Percentiles rank a stretch among this genome's conserved stretches.
Evolutionary conservation across 2,113 vertebrate genomes (phyloP).

Genomic region (Proteles cristata): DNA sequence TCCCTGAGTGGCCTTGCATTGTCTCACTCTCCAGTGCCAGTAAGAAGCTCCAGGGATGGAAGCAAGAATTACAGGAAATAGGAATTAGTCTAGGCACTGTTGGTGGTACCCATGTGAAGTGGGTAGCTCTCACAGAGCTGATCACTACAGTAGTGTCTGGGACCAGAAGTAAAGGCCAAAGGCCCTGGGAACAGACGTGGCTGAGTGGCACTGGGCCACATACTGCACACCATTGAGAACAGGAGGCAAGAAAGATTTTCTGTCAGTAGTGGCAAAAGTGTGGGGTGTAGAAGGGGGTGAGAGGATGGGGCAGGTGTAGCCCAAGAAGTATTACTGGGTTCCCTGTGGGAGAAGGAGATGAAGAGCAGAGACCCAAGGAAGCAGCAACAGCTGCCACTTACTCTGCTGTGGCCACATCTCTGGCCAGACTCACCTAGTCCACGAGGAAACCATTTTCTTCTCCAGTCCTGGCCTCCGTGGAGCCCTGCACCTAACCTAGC

Average conservation of each 20-base stretch:
- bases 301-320: not conserved
- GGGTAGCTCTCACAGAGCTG: not conserved
- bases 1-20: not conserved
- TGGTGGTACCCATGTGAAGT: not conserved
- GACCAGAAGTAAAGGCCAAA: not conserved
- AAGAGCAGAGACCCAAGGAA: not conserved
- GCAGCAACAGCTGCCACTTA: not conserved
- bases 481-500: not conserved
- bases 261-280: not conserved
- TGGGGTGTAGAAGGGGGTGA: not conserved
- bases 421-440: not conserved
- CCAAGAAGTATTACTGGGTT: not conserved
- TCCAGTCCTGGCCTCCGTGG: not conserved
- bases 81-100: not conserved
- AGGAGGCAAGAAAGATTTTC: not conserved
- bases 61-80: not conserved
- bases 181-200: not conserved
- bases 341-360: not conserved
- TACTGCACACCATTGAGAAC: rapidly evolving
- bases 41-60: not conserved
- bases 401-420: not conserved
- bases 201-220: not conserved
- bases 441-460: not conserved
- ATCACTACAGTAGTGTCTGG: not conserved
- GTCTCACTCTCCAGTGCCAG: not conserved